A percentile compares a stretch with the other conserved stretches of the same genome.
phyloP scores from a whole-genome alignment of 2,113 vertebrate genomes.

The Edolisoma coerulescens region DNA sequence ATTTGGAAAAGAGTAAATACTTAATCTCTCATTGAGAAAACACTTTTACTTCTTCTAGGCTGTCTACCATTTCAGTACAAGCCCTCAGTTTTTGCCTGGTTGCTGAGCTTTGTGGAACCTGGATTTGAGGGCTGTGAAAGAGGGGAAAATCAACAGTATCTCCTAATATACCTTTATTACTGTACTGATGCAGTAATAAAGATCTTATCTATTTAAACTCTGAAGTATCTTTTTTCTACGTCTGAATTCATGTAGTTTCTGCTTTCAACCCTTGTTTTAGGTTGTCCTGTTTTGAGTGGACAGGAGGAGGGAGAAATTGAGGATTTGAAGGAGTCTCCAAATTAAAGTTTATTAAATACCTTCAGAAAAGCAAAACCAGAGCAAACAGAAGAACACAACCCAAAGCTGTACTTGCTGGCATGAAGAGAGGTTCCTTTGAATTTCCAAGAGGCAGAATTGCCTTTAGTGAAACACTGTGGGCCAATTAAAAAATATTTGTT shows the following conservation, averaged over 20 bases:
- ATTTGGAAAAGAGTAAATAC: conserved; percentile 43
- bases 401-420: neutral
- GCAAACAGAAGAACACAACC: neutral
- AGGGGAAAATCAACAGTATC: neutral
- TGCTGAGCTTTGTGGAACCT: neutral
- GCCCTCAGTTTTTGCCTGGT: neutral
- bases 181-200: neutral
- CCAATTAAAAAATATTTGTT: neutral
- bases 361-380: neutral
- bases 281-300: neutral
- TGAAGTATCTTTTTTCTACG: neutral
- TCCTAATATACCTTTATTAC: neutral
- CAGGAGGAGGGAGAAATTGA: neutral
- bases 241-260: neutral
- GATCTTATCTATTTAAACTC: neutral
- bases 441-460: neutral
- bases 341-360: neutral
- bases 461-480: neutral
- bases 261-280: neutral
- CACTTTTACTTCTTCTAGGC: neutral
- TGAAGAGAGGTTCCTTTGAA: neutral
- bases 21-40: neutral
- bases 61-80: neutral
- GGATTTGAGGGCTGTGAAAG: neutral
- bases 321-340: neutral